These are phyloP conservation scores for Epinotia demarniana DNA, from an alignment of 2,888 invertebrate genomes.

Conservation along the genomic window DNA sequence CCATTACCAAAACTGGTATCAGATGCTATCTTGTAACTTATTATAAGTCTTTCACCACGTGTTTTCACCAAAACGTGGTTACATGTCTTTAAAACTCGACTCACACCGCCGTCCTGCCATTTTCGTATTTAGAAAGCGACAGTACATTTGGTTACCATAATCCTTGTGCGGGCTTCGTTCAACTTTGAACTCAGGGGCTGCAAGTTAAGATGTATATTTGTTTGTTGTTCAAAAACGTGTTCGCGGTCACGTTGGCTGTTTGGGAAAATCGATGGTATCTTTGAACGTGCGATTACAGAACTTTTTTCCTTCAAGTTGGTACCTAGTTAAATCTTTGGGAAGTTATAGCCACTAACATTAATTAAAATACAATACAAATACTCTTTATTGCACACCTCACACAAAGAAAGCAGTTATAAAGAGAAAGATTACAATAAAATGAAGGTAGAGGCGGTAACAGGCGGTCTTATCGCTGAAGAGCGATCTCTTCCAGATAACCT, in stretches of 20 bases:
- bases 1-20: neutral
- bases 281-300: neutral
- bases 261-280: conserved; percentile 21
- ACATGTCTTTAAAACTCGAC: conserved; percentile 25
- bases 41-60: conserved; percentile 1
- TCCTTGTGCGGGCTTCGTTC: conserved; percentile 23
- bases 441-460: no score
- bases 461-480: no score
- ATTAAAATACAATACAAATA: no score
- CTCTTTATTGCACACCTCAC: no score
- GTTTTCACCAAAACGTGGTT: conserved; percentile 29
- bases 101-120: conserved; percentile 39
- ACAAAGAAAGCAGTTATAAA: no score
- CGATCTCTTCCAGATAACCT: no score
- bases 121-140: conserved; percentile 45
- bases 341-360: no score
- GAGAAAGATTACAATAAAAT: no score
- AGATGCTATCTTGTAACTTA: neutral
- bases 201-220: conserved; percentile 13
- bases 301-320: conserved; percentile 5
- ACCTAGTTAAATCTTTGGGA: neutral
- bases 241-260: conserved; percentile 33
- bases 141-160: conserved; percentile 43
- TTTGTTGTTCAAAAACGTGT: conserved; percentile 10
- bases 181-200: conserved; percentile 14